These are phyloP conservation scores for Penaeus indicus DNA, from an alignment of 1,140 invertebrate genomes.

Conservation along the genomic window DNA sequence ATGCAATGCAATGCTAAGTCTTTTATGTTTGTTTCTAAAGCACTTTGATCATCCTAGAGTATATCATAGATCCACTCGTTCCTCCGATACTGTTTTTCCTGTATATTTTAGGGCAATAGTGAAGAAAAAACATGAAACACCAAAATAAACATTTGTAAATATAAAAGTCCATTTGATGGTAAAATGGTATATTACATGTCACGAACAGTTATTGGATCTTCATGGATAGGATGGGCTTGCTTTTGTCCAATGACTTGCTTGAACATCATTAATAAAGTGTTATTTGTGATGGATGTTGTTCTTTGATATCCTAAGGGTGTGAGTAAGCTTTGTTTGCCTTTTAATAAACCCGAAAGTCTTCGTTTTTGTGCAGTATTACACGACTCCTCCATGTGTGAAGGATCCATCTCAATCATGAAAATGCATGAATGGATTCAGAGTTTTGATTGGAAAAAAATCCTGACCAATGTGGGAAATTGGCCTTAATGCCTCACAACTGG, in stretches of 20 bases:
- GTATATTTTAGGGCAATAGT: conserved; percentile 24
- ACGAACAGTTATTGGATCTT: conserved; percentile 45
- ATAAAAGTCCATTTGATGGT: conserved; percentile 25
- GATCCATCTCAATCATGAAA: no score
- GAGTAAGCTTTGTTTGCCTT: no score
- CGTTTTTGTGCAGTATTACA: no score
- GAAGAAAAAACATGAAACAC: conserved; percentile 33
- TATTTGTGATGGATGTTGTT: conserved; percentile 36
- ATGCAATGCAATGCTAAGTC: not conserved
- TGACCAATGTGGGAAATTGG: no score
- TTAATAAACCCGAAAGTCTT: no score
- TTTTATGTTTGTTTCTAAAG: not conserved
- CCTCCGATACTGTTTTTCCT: not conserved
- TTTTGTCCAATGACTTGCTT: conserved; percentile 54
- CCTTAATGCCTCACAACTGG: no score
- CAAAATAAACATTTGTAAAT: conserved; percentile 28
- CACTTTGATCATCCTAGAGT: not conserved
- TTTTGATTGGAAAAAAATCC: no score
- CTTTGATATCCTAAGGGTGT: no score
- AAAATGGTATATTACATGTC: conserved; percentile 31
- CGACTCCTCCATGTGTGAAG: no score
- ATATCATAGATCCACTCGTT: conserved; percentile 18
- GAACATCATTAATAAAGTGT: conserved; percentile 53
- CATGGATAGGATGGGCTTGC: conserved; percentile 50
- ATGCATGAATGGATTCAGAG: no score